These are phyloP conservation scores for Brachyopa scutellaris DNA, from an alignment of 2,888 invertebrate genomes.

Conservation along the genomic window DNA sequence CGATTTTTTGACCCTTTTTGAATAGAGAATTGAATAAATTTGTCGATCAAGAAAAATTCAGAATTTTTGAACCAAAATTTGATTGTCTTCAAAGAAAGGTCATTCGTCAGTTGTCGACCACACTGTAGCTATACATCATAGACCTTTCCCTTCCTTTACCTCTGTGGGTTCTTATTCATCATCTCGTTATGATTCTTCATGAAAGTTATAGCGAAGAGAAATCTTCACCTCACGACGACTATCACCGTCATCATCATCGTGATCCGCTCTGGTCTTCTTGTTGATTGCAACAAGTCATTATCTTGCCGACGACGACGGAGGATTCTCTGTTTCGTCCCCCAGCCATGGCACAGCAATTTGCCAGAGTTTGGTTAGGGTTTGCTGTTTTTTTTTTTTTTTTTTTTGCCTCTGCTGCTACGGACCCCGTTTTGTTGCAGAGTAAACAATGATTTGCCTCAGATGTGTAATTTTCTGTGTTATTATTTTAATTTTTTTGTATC, in stretches of 20 bases:
- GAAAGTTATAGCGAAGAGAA: conserved; percentile 56
- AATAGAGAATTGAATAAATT: too few species aligned
- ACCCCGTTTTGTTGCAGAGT: conserved; percentile 71
- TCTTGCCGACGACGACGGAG: conserved; percentile 57
- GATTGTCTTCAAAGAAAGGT: too few species aligned
- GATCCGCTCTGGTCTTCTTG: conserved; percentile 69
- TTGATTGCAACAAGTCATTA: conserved; percentile 72
- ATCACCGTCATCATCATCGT: conserved; percentile 67
- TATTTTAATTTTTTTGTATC: conserved; percentile 59
- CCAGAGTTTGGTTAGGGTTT: conserved; percentile 46
- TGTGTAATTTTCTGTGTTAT: conserved; percentile 73
- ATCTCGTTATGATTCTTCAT: conserved; percentile 70
- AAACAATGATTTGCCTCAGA: conserved; percentile 74
- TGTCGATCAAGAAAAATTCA: too few species aligned
- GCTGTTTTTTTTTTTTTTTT: neutral
- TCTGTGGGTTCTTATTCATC: conserved; percentile 64
- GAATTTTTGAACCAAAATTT: too few species aligned
- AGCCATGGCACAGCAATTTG: conserved; percentile 61
- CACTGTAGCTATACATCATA: conserved; percentile 55
- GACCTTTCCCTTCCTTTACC: conserved; percentile 25
- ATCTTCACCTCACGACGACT: conserved; percentile 70
- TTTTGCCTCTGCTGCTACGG: conserved; percentile 6
- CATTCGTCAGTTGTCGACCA: too few species aligned
- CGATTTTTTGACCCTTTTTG: too few species aligned
- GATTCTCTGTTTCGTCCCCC: conserved; percentile 40